phyloP scores from a whole-genome alignment of 2,888 invertebrate genomes.

The Carcina quercana region DNA sequence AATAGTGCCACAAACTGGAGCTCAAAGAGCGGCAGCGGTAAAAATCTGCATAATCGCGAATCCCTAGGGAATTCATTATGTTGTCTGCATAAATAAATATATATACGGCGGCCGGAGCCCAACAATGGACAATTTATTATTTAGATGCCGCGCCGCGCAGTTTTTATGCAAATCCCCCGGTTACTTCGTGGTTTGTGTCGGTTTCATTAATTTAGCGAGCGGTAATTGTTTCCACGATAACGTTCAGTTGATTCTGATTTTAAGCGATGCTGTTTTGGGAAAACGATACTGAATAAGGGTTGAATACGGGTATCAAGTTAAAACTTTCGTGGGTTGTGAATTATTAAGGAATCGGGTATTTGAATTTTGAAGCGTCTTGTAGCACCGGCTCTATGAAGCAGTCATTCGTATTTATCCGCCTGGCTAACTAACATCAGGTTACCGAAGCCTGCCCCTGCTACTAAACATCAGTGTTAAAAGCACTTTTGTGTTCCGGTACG shows the following conservation, averaged over 20 bases:
- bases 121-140: conserved; percentile 70
- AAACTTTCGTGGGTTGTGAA: too few species aligned
- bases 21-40: conserved; percentile 27
- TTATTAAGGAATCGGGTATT: too few species aligned
- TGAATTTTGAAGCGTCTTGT: too few species aligned
- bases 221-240: conserved; percentile 10
- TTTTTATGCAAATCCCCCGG: conserved; percentile 17
- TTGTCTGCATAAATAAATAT: conserved; percentile 64
- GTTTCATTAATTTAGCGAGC: conserved; percentile 6
- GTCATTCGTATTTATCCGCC: too few species aligned
- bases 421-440: neutral
- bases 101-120: conserved; percentile 44
- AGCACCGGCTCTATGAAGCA: neutral
- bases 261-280: too few species aligned
- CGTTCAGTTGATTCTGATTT: too few species aligned
- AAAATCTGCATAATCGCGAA: conserved; percentile 53
- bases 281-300: too few species aligned
- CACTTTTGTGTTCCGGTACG: conserved; percentile 12
- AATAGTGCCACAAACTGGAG: too few species aligned
- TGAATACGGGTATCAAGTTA: too few species aligned
- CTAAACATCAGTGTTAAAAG: neutral
- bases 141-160: conserved; percentile 44
- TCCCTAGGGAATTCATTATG: conserved; percentile 59
- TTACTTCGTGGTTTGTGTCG: conserved; percentile 5
- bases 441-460: too few species aligned